Evolutionary conservation across 2,888 invertebrate genomes (phyloP).

Genomic region (Chymomyza procnemis): DNA sequence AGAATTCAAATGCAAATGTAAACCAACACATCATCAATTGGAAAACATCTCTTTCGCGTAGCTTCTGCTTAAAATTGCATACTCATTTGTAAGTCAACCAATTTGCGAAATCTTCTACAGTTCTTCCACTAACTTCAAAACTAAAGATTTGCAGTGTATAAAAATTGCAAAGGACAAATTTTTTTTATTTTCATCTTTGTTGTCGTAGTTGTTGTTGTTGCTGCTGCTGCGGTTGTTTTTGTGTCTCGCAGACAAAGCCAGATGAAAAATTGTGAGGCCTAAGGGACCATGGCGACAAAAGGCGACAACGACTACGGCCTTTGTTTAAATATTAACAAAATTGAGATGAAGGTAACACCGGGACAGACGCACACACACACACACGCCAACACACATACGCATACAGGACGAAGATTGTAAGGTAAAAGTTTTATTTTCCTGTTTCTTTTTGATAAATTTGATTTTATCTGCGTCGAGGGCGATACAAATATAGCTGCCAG

Average conservation of each 20-base stretch:
- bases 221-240: neutral
- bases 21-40: no score
- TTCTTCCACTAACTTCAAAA: no score
- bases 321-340: slow-evolving; percentile 62
- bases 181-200: neutral
- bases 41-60: no score
- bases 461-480: slow-evolving; percentile 62
- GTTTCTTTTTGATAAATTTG: slow-evolving; percentile 48
- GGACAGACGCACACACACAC: neutral
- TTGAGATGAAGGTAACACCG: slow-evolving; percentile 27
- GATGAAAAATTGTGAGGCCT: slow-evolving; percentile 63
- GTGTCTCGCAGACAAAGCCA: slow-evolving; percentile 30
- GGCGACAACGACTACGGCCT: slow-evolving; percentile 41
- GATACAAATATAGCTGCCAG: slow-evolving; percentile 40
- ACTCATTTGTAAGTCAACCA: no score
- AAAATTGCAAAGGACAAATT: neutral
- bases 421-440: slow-evolving; percentile 35
- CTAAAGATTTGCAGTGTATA: no score
- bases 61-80: no score
- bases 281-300: slow-evolving; percentile 44
- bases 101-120: no score
- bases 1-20: no score
- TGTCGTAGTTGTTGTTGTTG: neutral
- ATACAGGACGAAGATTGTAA: neutral
- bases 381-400: slow-evolving; percentile 4